Conservation (phyloP, 2,113 vertebrate species). For the Alligator sinensis region DNA sequence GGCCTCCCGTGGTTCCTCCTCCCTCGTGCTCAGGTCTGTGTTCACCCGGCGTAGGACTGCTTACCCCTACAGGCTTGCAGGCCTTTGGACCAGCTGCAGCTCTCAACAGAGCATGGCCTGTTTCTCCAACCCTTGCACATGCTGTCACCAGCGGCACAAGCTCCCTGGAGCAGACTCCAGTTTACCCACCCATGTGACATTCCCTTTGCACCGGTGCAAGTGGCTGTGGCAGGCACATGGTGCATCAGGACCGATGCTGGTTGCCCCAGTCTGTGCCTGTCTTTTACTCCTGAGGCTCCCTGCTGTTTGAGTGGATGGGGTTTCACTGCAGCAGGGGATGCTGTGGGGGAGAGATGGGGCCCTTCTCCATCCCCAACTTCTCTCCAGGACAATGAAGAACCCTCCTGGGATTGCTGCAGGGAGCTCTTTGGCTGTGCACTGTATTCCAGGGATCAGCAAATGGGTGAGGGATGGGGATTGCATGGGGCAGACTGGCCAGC, state of each 20-base stretch:
- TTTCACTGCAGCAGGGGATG: not conserved
- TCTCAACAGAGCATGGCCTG: not conserved
- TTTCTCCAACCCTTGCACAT: not conserved
- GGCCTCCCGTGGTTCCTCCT: not conserved
- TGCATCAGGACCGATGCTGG: not conserved
- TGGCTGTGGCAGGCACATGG: not conserved
- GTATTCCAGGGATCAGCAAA: not conserved
- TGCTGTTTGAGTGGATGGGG: not conserved
- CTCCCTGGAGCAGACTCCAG: not conserved
- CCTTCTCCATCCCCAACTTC: not conserved
- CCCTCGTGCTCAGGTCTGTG: fast-evolving
- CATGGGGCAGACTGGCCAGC: not conserved
- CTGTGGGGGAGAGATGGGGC: not conserved
- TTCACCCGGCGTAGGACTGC: no score
- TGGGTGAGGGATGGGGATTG: not conserved
- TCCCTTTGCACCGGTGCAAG: not conserved
- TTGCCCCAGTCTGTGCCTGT: not conserved
- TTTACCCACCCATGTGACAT: not conserved
- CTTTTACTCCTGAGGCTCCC: not conserved
- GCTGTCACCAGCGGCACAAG: not conserved
- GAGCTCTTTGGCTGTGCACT: not conserved
- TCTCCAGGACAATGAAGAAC: not conserved
- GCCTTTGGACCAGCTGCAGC: no score
- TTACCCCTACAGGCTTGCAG: no score
- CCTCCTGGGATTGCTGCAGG: not conserved